Evolutionary conservation across 2,888 invertebrate species (phyloP).

Genomic region (Lasiommata megera): DNA sequence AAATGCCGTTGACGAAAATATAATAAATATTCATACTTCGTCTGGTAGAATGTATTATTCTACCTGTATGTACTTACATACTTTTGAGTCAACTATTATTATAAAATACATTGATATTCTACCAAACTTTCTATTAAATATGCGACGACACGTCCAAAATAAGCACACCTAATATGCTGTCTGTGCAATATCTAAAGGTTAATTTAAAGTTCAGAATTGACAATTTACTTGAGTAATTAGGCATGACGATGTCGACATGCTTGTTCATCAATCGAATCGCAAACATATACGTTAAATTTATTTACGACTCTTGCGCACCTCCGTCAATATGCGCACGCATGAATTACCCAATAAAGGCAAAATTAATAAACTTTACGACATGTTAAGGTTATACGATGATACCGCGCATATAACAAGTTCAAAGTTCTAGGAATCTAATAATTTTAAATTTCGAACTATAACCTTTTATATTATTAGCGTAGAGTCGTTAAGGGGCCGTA

Average conservation of each 20-base stretch:
- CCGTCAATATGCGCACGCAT: constrained; percentile 38
- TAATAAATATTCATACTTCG: no score
- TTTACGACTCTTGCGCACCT: constrained; percentile 41
- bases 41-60: no score
- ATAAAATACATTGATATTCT: no score
- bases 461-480: constrained; percentile 29
- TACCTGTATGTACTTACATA: no score
- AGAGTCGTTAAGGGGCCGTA: constrained; percentile 16
- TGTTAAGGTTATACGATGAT: constrained; percentile 24
- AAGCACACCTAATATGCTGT: no score
- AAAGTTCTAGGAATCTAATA: constrained; percentile 37
- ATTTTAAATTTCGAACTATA: constrained; percentile 26
- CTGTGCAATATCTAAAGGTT: not conserved
- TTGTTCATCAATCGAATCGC: constrained; percentile 20
- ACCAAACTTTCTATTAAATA: no score
- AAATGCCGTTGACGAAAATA: no score
- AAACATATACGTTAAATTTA: constrained; percentile 31
- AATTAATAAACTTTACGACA: constrained; percentile 52
- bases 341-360: constrained; percentile 50
- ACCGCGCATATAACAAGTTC: constrained; percentile 20
- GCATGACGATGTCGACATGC: constrained; percentile 5
- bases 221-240: constrained; percentile 1
- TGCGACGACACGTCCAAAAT: no score
- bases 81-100: no score
- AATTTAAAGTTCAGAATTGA: not conserved